Evolutionary conservation across 2,888 invertebrate species (phyloP).

Genomic region (Caenorhabditis uteleia): DNA sequence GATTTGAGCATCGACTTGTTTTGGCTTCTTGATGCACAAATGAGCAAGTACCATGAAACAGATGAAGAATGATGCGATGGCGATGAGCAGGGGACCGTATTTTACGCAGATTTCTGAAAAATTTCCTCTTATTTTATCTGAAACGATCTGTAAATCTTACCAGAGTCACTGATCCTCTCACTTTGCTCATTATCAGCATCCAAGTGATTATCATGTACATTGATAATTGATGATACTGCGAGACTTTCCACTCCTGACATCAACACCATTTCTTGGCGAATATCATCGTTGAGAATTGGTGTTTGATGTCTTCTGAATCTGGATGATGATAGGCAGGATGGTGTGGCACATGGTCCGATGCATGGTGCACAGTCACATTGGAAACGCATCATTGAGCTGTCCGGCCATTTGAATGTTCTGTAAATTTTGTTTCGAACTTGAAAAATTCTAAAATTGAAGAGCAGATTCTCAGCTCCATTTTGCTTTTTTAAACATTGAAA

Average conservation of each 20-base stretch:
- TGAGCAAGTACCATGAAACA: conserved; percentile 22
- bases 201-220: conserved; percentile 22
- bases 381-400: conserved; percentile 68
- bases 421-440: conserved; percentile 31
- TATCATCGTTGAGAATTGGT: conserved; percentile 16
- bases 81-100: conserved; percentile 30
- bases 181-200: no score
- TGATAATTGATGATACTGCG: conserved; percentile 35
- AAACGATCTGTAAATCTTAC: no score
- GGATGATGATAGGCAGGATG: conserved; percentile 11
- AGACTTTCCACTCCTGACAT: conserved; percentile 32
- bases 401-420: conserved; percentile 70
- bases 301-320: conserved; percentile 38
- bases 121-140: no score
- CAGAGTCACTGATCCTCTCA: no score
- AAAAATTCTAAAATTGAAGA: background rate
- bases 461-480: background rate
- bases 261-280: conserved; percentile 23
- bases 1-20: background rate
- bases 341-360: conserved; percentile 54
- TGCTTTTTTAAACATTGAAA: no score
- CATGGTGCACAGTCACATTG: conserved; percentile 69
- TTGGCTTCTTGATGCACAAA: conserved; percentile 28
- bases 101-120: conserved; percentile 17
- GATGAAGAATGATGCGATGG: conserved; percentile 17